Base-by-base conservation (phyloP, 2,797 vertebrate genomes). In the Notolepis coatsorum region DNA sequence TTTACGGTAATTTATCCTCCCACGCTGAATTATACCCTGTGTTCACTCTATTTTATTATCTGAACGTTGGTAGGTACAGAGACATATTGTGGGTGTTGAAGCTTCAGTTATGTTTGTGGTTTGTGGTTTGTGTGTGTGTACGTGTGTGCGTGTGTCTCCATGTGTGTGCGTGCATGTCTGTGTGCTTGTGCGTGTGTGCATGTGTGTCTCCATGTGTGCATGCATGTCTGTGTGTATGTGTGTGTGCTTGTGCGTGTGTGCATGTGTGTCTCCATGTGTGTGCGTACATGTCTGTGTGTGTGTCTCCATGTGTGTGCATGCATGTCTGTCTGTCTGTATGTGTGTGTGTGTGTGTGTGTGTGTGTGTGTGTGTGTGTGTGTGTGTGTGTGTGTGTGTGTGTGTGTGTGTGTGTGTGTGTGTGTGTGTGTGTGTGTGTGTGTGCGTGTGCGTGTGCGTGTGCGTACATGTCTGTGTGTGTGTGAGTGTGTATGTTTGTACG, bases 371-470 rank as follows among this genome's bases (percentile, higher is more conserved):
- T 43, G 30, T 65, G 28, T 20, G 51, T 73, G 61, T 65, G 49
- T 65, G 49, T 46, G 28, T 13, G 23, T 39, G 58, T 27, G 30
- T 47, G 39, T 4, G 33, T 27, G 39, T 35, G 9, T 23, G 12
- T 68, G 13, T 15, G 13, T 8, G 28, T 24, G 33, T 10, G 28
- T 21, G 7, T 15, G 21, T 38, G 50, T 54, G 37, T 43, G 7
- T 30, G n/a, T 21, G 4, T 20, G 39, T 47, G 42, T 51, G 41
- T 28, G 54, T 46, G 41, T 49, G 48, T 58, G 60, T 28, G 8
- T 35, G 12, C 38, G 56, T 49, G 9, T 54, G 33, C 71, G 47
- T 59, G 52, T 70, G 53, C 59, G 61, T 79, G 70, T 65, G 28
- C 6, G 30, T 45, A 57, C 60, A 27, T 51, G 15, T 23, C 10